Base-by-base conservation (phyloP, 2,797 vertebrate species). In the Sylvia borin region DNA sequence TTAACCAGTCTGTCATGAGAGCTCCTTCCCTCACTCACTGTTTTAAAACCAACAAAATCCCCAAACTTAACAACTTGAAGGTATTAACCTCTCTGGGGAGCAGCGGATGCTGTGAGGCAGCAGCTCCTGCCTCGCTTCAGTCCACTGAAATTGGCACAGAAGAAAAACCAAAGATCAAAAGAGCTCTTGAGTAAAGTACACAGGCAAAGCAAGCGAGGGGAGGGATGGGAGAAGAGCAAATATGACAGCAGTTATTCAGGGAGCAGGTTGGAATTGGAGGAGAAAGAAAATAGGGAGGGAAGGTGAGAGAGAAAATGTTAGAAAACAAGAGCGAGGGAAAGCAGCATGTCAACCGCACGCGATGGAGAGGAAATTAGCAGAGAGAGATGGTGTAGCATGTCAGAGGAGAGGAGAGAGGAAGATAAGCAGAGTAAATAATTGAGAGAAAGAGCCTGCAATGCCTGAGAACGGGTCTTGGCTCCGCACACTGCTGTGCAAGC, bases 351-450 rank as follows among this genome's bases (percentile, higher is more conserved):
- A 95, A 17, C 60, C 1, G 1, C 26, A 76, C 0, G 2, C 31
- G 16, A 79, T 5, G 5, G 81, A 91, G 88, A 77, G 75, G 91
- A 95, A 97, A 94, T 91, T n/a, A 95, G 87, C 92, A 82, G 61
- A 34, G 72, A 95, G 84, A 66, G 90, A 95, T 25, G 65, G 91
- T 77, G 88, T 57, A 77, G 88, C 38, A 47, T 89, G 92, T 92
- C 93, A 95, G 89, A 90, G 77, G 42, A 94, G 84, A 92, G 54
- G 67, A 91, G 26, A 88, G 34, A 36, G 74, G 81, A 73, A 85
- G 88, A 93, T 91, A 96, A 88, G 94, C 78, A 83, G 57, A 82
- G 80, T 85, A 86, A 97, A 88, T 94, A 90, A 97, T 97, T 91
- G 93, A 95, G 94, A 94, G 84, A 92, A 92, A 83, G 87, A 95